Conservation (phyloP, 37 sponge, comb jelly and placozoan genomes). For the Halichondria panicea region DNA sequence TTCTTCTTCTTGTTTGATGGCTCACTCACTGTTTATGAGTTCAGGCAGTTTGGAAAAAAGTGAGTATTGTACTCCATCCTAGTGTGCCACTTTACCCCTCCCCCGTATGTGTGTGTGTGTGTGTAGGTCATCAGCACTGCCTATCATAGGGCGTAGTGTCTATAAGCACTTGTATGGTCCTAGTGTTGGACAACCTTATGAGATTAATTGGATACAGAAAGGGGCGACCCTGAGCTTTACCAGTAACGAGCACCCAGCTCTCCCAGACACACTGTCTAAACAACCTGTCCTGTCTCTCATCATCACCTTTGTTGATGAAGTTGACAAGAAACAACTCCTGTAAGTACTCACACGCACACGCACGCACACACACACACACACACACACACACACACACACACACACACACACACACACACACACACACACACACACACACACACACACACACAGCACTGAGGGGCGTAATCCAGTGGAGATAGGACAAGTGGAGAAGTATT, state of each 20-base stretch:
- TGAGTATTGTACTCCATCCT: background rate
- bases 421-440: too few relatives aligned
- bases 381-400: slow-evolving; percentile 20
- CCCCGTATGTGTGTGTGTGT: background rate
- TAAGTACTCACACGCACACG: slow-evolving; percentile 31
- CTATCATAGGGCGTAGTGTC: slow-evolving; percentile 41
- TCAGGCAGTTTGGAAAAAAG: slow-evolving; percentile 76
- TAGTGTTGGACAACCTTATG: slow-evolving; percentile 42
- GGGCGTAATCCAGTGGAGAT: slow-evolving; percentile 39
- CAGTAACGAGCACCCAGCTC: slow-evolving; percentile 16
- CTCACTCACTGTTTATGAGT: slow-evolving; percentile 78
- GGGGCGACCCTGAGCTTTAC: slow-evolving; percentile 46
- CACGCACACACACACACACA: slow-evolving; percentile 12
- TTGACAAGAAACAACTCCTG: slow-evolving; percentile 50
- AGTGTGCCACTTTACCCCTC: background rate
- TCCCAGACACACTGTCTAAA: slow-evolving; percentile 28
- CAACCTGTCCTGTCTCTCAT: slow-evolving; percentile 29
- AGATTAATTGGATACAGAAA: slow-evolving; percentile 47
- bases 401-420: slow-evolving; percentile 34
- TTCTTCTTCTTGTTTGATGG: slow-evolving; percentile 72
- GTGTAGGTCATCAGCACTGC: slow-evolving; percentile 45
- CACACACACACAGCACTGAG: too few relatives aligned
- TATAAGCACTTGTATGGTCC: slow-evolving; percentile 27
- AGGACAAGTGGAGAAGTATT: slow-evolving; percentile 3
- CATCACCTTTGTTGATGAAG: slow-evolving; percentile 39